Evolutionary conservation across 2,888 invertebrate species (phyloP), one percentile per base, ranked within the genome.

Genomic region (Sturmia bella): DNA sequence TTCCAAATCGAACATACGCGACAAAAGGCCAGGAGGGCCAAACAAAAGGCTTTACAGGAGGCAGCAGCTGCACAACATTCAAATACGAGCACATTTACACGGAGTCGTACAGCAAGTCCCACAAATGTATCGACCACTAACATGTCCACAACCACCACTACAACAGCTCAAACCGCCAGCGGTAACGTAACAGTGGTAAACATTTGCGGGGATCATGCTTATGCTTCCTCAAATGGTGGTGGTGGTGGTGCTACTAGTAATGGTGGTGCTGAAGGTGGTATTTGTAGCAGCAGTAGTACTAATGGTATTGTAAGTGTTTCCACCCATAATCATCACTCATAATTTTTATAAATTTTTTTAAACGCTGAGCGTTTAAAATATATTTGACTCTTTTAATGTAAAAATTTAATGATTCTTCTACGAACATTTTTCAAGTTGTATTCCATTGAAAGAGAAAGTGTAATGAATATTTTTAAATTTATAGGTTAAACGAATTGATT

Each of bases 1-100:
- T 97, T 98, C 90, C 95, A 96, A 91, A 94, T 95, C 85, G 97
- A 97, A 90, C 97, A 98, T 91, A 95, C 96, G 89, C 92, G 95
- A 85, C 97, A 97, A 64, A 91, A 91, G 69, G 87, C 87, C 27
- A 86, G 90, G 45, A 87, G 90, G 69, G 90, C 90, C 83, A 91
- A 91, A 84, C 89, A 89, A 64, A 89, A 89, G 83, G 88, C 88
- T 5, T 85, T 88, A 63, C 89, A 88, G 57, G 89, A 89, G 54
- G 86, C 85, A 1, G 11, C 83, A 24, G 56, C 79, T 1, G 13
- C 74, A 54, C 69, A 74, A 50, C 69, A 74, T 66, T 82, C 82
- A 45, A 82, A 78, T 43, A 70, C 82, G 12, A 74, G 78, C 37
- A 82, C 82, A 45, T 78, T 82, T 54, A 75, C 78, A 39, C 74